Evolutionary conservation across 2,797 vertebrate genomes (phyloP).

Genomic region (Corythornis leucogaster): DNA sequence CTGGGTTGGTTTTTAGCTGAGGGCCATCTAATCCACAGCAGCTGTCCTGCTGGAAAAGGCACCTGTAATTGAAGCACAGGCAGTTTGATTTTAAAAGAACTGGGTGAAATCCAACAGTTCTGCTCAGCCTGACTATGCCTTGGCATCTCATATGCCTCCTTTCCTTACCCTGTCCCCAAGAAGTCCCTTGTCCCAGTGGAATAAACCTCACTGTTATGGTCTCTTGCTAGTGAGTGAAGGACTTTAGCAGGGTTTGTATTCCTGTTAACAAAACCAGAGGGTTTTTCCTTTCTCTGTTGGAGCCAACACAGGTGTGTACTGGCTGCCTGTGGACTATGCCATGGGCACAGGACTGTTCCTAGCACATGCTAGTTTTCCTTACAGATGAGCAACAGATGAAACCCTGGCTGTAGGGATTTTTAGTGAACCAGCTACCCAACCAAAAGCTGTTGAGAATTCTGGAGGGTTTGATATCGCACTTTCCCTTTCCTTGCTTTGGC

Average conservation of each 20-base stretch:
- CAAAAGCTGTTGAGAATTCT: not conserved
- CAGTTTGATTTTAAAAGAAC: not conserved
- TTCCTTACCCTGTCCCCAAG: not conserved
- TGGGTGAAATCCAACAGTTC: not conserved
- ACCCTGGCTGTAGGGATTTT: not conserved
- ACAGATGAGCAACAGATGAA: too few species aligned
- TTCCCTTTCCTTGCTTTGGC: not conserved
- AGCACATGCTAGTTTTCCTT: rapidly evolving
- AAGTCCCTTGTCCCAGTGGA: not conserved
- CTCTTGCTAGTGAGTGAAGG: not conserved
- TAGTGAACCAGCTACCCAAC: not conserved
- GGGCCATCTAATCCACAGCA: not conserved
- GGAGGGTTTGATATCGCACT: not conserved
- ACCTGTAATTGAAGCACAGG: not conserved
- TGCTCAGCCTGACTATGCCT: not conserved
- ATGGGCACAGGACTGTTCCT: not conserved
- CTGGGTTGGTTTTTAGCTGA: not conserved
- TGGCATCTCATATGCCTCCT: not conserved
- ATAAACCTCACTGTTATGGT: not conserved
- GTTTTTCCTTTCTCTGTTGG: not conserved
- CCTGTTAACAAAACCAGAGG: not conserved
- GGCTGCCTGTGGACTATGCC: rapidly evolving
- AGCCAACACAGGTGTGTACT: not conserved
- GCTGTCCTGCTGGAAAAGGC: not conserved
- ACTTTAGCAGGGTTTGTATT: not conserved